phyloP scores from a whole-genome alignment of 2,797 vertebrate genomes.

The Melanotaenia trifasciata region DNA sequence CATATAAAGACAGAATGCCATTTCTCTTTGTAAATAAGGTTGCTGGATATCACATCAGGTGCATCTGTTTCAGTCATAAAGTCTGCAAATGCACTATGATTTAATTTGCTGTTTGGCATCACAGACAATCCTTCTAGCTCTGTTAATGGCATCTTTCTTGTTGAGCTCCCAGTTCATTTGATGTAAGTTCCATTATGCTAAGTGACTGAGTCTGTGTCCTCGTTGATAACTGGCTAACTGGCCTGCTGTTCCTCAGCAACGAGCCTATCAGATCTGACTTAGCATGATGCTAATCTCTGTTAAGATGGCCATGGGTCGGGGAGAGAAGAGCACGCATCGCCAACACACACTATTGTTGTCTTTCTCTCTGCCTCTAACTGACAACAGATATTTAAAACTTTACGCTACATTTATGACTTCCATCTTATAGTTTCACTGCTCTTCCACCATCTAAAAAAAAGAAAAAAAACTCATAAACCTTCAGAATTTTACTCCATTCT shows the following conservation, averaged over 20 bases:
- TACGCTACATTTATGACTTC: conserved; percentile 7
- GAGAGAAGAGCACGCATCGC: conserved; percentile 33
- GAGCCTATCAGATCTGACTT: conserved; percentile 77
- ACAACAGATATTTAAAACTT: conserved; percentile 9
- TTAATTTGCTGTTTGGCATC: conserved; percentile 63
- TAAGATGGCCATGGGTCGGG: conserved; percentile 64
- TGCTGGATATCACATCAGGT: conserved; percentile 28
- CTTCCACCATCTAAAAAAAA: conserved; percentile 38
- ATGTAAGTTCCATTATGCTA: conserved; percentile 80
- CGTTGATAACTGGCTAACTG: conserved; percentile 75
- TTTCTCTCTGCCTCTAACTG: conserved; percentile 35
- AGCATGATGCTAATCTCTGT: conserved; percentile 80
- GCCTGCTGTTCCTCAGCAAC: conserved; percentile 62
- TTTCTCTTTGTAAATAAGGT: conserved; percentile 28
- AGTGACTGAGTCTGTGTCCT: conserved; percentile 72
- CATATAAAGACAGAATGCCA: conserved; percentile 10
- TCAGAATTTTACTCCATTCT: conserved; percentile 45
- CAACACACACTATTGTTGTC: conserved; percentile 1
- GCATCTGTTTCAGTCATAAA: conserved; percentile 49
- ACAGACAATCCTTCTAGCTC: conserved; percentile 59
- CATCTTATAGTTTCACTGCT: neutral
- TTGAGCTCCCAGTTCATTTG: conserved; percentile 68
- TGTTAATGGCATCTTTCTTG: conserved; percentile 67
- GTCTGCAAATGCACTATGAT: conserved; percentile 57
- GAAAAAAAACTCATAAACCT: conserved; percentile 50